Percentiles rank a stretch among this genome's conserved stretches.
Evolutionary conservation across 2,113 vertebrate species (phyloP).

Genomic region (Sebastes schlegelii): DNA sequence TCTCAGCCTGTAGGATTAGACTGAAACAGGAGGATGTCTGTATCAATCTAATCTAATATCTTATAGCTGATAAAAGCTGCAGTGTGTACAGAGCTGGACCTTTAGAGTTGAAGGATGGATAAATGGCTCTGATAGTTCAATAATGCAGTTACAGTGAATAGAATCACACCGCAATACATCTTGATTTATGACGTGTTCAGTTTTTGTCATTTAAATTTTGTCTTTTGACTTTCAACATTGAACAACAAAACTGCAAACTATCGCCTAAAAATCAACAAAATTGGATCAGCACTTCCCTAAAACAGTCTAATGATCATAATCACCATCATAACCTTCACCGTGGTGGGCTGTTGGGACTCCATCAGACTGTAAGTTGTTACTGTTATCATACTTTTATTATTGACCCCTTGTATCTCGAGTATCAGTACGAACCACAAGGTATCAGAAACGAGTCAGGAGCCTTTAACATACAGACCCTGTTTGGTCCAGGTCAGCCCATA

Average conservation of each 20-base stretch:
- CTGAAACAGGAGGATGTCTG: too few relatives aligned
- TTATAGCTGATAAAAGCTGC: conserved; percentile 24
- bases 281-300: background rate
- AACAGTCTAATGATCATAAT: background rate
- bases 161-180: background rate
- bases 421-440: background rate
- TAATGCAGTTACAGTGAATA: background rate
- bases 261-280: background rate
- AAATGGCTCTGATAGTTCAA: conserved; percentile 5
- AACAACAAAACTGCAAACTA: background rate
- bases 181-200: background rate
- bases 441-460: background rate
- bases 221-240: background rate
- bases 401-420: background rate
- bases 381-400: background rate
- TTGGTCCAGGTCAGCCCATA: too few relatives aligned
- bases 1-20: too few relatives aligned
- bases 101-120: conserved; percentile 10
- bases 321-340: background rate
- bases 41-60: too few relatives aligned
- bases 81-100: background rate
- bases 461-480: too few relatives aligned
- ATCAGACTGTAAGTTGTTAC: background rate
- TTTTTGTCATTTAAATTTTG: background rate
- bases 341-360: background rate